Conservation (phyloP, 2,113 vertebrate genomes). For the Charadrius vociferus region DNA sequence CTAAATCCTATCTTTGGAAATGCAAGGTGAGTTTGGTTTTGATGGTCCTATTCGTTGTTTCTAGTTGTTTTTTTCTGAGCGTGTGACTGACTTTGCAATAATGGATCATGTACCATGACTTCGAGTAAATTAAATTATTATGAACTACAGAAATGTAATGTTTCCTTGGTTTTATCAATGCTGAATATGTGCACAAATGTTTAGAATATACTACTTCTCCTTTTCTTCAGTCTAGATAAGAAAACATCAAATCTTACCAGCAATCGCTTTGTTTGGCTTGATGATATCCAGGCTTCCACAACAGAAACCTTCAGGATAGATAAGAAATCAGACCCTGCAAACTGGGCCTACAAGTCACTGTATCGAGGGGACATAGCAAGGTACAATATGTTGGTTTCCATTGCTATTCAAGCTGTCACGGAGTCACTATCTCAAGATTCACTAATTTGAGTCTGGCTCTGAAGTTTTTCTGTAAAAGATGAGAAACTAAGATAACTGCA, state of each 20-base stretch:
- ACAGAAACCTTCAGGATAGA: constrained; percentile 85
- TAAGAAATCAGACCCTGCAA: constrained; percentile 86
- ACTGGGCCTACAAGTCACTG: constrained; percentile 95
- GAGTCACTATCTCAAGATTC: background rate
- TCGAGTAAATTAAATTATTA: background rate
- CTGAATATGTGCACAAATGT: background rate
- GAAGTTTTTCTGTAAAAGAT: background rate
- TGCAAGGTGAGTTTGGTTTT: background rate
- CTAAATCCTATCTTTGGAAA: background rate
- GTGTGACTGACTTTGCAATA: background rate
- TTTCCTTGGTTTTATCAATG: background rate
- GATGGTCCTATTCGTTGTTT: background rate
- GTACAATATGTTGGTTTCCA: constrained; percentile 50
- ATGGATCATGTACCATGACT: background rate
- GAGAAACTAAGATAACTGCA: background rate
- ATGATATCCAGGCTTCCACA: constrained; percentile 79
- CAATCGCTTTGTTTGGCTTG: constrained; percentile 82
- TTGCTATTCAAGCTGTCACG: background rate
- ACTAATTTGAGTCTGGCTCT: background rate
- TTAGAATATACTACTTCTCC: background rate
- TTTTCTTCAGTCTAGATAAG: constrained; percentile 59
- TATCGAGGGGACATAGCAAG: constrained; percentile 91
- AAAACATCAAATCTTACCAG: background rate
- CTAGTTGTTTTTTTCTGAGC: rapidly evolving
- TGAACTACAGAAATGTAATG: background rate